phyloP scores from a whole-genome alignment of 2,113 vertebrate genomes.

The Lamprotornis superbus region DNA sequence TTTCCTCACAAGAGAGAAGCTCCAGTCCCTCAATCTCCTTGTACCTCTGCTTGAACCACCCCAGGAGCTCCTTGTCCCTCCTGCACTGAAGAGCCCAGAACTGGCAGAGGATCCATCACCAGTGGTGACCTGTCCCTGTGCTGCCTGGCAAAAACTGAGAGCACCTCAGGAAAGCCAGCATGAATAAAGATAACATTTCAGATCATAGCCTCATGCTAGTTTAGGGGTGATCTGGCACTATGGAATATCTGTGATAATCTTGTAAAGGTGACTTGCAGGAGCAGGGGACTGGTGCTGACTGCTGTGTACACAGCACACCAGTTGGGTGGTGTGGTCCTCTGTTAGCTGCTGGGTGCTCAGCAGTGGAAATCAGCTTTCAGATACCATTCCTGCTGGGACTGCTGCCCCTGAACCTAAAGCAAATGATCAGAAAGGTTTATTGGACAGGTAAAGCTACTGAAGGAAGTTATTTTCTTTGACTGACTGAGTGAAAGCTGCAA shows the following conservation, averaged over 20 bases:
- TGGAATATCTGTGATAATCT: not conserved
- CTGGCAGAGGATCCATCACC: not conserved
- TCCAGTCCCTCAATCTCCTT: not conserved
- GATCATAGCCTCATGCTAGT: not conserved
- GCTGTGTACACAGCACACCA: not conserved
- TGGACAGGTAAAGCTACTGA: not conserved
- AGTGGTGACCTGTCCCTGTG: not conserved
- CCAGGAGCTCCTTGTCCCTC: not conserved
- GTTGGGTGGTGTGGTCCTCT: fast-evolving
- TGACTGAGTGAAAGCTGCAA: not conserved
- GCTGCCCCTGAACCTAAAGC: not conserved
- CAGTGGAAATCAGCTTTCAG: not conserved
- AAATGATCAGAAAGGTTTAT: not conserved
- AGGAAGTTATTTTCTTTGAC: not conserved
- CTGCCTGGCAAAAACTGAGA: not conserved
- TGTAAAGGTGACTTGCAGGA: not conserved
- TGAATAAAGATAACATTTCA: not conserved
- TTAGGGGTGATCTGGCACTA: not conserved
- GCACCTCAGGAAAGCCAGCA: not conserved
- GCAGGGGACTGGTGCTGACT: not conserved
- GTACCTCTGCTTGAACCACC: not conserved
- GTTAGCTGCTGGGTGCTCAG: not conserved
- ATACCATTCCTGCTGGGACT: not conserved
- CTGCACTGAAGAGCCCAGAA: not conserved
- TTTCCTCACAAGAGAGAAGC: not conserved